These are phyloP conservation scores for Agrotis exclamationis DNA, from an alignment of 2,888 invertebrate species.

Conservation along the genomic window DNA sequence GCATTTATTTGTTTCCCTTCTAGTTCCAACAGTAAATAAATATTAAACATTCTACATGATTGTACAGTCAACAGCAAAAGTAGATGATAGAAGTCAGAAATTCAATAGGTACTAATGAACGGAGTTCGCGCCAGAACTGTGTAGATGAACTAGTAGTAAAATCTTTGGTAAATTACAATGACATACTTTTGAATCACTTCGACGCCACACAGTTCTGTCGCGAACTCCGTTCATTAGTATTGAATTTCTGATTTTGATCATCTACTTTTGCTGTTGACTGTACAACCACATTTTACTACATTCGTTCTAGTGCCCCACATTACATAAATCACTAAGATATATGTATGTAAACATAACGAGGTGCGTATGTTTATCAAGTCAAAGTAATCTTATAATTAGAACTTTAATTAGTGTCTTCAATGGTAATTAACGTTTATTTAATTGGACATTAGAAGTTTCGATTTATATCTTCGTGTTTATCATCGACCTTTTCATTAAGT, in stretches of 20 bases:
- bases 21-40: neutral
- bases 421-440: conserved; percentile 18
- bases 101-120: too few relatives aligned
- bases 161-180: too few relatives aligned
- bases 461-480: conserved; percentile 5
- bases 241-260: too few relatives aligned
- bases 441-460: neutral
- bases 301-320: neutral
- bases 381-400: conserved; percentile 7
- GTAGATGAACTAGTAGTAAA: too few relatives aligned
- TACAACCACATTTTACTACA: neutral
- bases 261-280: too few relatives aligned
- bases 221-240: too few relatives aligned
- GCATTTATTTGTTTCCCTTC: conserved; percentile 1
- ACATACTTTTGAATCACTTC: too few relatives aligned
- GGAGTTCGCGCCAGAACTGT: too few relatives aligned
- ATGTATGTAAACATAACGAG: conserved; percentile 4
- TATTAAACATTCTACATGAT: neutral
- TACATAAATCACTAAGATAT: neutral
- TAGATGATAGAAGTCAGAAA: too few relatives aligned
- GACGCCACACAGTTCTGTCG: too few relatives aligned
- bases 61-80: too few relatives aligned
- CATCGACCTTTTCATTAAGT: conserved; percentile 7
- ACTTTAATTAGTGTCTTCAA: conserved; percentile 11
- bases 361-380: conserved; percentile 7